Conservation (phyloP, 2,113 vertebrate genomes). For the Chloropsis cyanopogon region DNA sequence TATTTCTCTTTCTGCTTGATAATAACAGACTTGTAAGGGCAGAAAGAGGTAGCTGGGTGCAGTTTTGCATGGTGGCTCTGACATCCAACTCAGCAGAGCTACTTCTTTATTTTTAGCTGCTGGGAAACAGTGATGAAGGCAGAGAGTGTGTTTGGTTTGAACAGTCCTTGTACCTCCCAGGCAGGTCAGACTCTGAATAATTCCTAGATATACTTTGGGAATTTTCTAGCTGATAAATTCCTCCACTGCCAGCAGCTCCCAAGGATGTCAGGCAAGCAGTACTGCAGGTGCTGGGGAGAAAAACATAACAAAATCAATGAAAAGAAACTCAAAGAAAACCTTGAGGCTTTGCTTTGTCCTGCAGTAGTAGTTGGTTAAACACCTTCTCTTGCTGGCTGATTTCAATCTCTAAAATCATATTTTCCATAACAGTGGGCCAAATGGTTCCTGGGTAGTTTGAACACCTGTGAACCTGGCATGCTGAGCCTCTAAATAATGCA, state of each 20-base stretch:
- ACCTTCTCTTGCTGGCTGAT: neutral
- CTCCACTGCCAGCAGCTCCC: neutral
- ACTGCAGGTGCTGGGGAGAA: neutral
- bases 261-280: neutral
- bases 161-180: neutral
- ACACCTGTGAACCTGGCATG: conserved; percentile 45
- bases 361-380: neutral
- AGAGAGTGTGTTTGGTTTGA: neutral
- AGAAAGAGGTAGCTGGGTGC: neutral
- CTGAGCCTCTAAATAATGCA: conserved; percentile 23
- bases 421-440: conserved; percentile 21
- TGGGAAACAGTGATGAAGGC: neutral
- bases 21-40: neutral
- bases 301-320: neutral
- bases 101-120: neutral
- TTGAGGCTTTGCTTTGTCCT: neutral
- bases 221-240: neutral
- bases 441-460: conserved; percentile 29
- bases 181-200: neutral
- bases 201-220: neutral
- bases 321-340: neutral
- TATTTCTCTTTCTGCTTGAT: neutral
- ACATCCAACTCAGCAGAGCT: neutral
- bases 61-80: neutral
- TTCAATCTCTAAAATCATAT: conserved; percentile 15